A percentile compares a stretch with the other conserved stretches of the same genome.
phyloP scores from a whole-genome alignment of 2,888 invertebrate species.

The Heliconius ethilla region DNA sequence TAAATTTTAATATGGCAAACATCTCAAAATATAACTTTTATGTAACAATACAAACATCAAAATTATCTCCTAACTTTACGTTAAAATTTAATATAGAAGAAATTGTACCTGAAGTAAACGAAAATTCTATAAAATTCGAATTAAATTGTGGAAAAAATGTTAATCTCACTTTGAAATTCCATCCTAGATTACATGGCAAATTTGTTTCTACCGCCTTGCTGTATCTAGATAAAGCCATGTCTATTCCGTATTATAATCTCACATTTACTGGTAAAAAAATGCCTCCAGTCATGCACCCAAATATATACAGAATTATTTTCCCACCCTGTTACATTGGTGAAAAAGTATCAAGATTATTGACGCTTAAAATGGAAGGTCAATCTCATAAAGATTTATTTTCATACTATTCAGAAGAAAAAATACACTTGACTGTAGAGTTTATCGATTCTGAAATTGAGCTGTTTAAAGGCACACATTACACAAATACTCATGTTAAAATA shows the following conservation, averaged over 20 bases:
- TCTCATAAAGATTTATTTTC: conserved; percentile 57
- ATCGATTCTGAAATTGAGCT: conserved; percentile 48
- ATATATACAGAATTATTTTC: conserved; percentile 63
- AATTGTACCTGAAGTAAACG: conserved; percentile 55
- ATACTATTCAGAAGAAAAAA: conserved; percentile 59
- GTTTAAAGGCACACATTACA: conserved; percentile 49
- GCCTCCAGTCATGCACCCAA: conserved; percentile 60
- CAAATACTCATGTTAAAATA: conserved; percentile 60
- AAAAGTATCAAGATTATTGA: conserved; percentile 52
- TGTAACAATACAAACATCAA: conserved; percentile 63
- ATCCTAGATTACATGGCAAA: conserved; percentile 67
- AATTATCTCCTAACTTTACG: conserved; percentile 65
- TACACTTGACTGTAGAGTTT: conserved; percentile 56
- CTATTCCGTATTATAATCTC: conserved; percentile 68
- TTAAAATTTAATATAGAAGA: conserved; percentile 58
- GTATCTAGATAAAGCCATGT: conserved; percentile 69
- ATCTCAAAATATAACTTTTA: conserved; percentile 67
- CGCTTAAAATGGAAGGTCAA: conserved; percentile 57
- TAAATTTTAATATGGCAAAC: conserved; percentile 70
- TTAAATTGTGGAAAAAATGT: conserved; percentile 55
- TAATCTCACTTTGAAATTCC: conserved; percentile 61
- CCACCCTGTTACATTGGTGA: conserved; percentile 64
- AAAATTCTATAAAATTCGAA: conserved; percentile 66
- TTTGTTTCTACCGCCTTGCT: conserved; percentile 66
- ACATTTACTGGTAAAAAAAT: conserved; percentile 67